Evolutionary conservation across 2,888 invertebrate species (phyloP), one percentile per base, ranked within the genome.

Genomic region (Tenthredo scrophulariae): DNA sequence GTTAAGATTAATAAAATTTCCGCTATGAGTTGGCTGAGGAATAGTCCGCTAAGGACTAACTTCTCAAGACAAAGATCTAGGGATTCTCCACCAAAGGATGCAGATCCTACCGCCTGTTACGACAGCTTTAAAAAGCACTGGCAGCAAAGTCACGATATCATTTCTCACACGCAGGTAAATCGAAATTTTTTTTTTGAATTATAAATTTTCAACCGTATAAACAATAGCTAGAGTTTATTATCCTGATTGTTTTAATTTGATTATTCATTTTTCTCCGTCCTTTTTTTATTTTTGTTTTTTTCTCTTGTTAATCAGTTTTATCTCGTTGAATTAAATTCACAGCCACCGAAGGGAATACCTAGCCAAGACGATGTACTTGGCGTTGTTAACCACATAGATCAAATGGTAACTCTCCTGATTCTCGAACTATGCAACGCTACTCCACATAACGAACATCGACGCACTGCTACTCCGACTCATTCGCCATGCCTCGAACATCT

Each of bases 71-170:
- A 95, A 90, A 93, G 95, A 85, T 95, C 96, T 82, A 94, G 96
- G 65, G 96, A 96, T 89, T 96, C 96, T 13, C 95, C 96, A 5
- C 95, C 96, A 10, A 94, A 94, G 86, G 96, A 96, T 91, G 96
- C 96, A 90, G 98, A 98, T 94, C 97, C 98, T 0, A 96, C 97
- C 84, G 98, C 98, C 9, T 98, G 98, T 93, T 97, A 97, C 92
- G 98, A 97, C 93, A 98, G 98, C 91, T 98, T 98, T 94, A 97
- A 97, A 92, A 97, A 97, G 92, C 98, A 98, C 93, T 98, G 98
- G 98, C 97, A 98, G 91, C 98, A 98, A 93, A 97, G 97, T 1
- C 94, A 96, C 90, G 97, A 97, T 88, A 97, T 98, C 86, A 97
- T 98, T 89, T 94, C 95, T 88, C 95, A 96, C 89, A 96, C 96